A percentile compares a stretch with the other conserved stretches of the same genome.
Conservation (phyloP, 2,797 vertebrate species). For the Cheirogaleus major region DNA sequence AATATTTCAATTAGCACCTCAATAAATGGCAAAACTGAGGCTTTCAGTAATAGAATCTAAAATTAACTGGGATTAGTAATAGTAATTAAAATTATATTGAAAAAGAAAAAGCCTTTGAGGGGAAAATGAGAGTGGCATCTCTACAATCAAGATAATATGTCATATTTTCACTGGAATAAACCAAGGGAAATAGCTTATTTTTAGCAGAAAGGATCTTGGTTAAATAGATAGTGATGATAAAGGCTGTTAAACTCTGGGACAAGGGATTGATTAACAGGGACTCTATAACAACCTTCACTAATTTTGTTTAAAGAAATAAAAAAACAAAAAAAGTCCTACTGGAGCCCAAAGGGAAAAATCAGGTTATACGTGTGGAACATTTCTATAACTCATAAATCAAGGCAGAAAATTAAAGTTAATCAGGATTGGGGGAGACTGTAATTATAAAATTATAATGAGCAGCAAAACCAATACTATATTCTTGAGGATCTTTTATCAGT, state of each 20-base stretch:
- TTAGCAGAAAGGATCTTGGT: constrained; percentile 15
- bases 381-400: constrained; percentile 42
- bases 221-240: constrained; percentile 34
- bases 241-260: not conserved
- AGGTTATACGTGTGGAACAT: not conserved
- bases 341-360: not conserved
- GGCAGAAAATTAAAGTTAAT: constrained; percentile 43
- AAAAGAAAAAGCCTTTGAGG: constrained; percentile 23
- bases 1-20: constrained; percentile 75
- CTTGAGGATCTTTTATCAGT: not conserved
- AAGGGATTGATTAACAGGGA: not conserved
- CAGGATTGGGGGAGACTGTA: not conserved
- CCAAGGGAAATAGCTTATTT: constrained; percentile 25
- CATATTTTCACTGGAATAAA: constrained; percentile 48
- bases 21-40: constrained; percentile 65
- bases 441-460: constrained; percentile 14
- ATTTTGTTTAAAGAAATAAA: not conserved
- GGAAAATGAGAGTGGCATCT: not conserved
- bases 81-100: constrained; percentile 9
- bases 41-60: constrained; percentile 51
- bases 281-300: not conserved
- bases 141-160: not conserved
- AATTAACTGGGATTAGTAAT: constrained; percentile 64
- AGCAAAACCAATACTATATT: not conserved
- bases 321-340: not conserved